Evolutionary conservation across 2,888 invertebrate species (phyloP), one percentile per base, ranked within the genome.

Genomic region (Drosophila niveifrons): DNA sequence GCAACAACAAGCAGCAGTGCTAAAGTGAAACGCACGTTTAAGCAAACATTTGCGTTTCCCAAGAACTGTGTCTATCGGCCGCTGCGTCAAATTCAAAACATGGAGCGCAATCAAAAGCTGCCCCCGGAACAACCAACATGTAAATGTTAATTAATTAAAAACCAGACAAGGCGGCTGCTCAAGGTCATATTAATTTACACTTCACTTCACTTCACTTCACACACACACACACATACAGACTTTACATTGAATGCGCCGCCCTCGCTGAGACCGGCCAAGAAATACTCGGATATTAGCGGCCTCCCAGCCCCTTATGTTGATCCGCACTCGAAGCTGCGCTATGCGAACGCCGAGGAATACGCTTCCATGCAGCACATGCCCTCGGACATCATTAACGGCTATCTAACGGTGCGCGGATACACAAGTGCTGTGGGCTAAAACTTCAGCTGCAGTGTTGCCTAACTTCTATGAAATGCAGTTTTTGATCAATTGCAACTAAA

Each of bases 231-330:
- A 18, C 6, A 23, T 93, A 18, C 93, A 96, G 97, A 98, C 93
- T 96, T 96, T 85, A 95, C 96, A 23, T 95, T 98, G 73, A 98
- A 98, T 92, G 97, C 98, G 28, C 98, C 98, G 10, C 98, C 98
- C 41, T 96, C 97, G 39, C 96, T 98, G 90, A 95, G 95, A 90
- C 98, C 98, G 3, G 95, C 97, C 0, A 98, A 98, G 90, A 98
- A 98, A 88, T 98, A 98, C 92, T 98, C 98, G 0, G 98, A 98
- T 90, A 95, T 98, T 72, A 97, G 97, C 59, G 98, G 98, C 0
- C 92, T 98, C 34, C 95, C 96, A 46, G 96, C 98, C 23, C 96
- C 96, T 11, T 98, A 98, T 89, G 96, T 96, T 76, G 98, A 98
- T 93, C 97, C 98, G 3, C 97, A 97, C 90, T 97, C 97, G 0